Conservation (phyloP, 1,140 invertebrate genomes). For the Elymnias hypermnestra region DNA sequence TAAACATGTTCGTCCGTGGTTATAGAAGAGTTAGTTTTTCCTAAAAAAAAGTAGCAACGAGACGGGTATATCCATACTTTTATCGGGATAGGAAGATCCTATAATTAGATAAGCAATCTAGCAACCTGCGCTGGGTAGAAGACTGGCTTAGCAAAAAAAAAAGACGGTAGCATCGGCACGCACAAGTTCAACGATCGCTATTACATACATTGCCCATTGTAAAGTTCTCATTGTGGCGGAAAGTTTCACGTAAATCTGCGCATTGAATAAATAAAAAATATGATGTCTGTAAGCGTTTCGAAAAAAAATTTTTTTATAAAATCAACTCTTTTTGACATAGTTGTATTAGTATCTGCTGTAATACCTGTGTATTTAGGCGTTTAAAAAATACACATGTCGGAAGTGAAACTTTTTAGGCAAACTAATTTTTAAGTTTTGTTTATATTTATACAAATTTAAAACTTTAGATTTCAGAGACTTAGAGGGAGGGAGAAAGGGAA, state of each 20-base stretch:
- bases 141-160: constrained; percentile 56
- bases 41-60: constrained; percentile 34
- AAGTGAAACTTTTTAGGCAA: too few species aligned
- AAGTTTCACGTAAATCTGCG: constrained; percentile 9
- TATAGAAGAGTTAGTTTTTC: constrained; percentile 4
- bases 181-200: constrained; percentile 46
- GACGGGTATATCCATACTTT: constrained; percentile 20
- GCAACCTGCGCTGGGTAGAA: constrained; percentile 35
- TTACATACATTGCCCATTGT: constrained; percentile 27
- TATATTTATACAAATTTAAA: too few species aligned
- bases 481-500: too few species aligned
- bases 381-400: too few species aligned
- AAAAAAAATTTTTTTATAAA: too few species aligned
- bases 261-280: too few species aligned
- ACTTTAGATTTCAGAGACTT: too few species aligned
- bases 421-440: too few species aligned
- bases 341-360: too few species aligned
- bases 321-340: too few species aligned
- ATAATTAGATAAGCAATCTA: constrained; percentile 61
- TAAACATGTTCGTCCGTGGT: not conserved
- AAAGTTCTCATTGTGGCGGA: constrained; percentile 19
- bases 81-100: constrained; percentile 35
- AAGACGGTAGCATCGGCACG: constrained; percentile 39
- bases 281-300: too few species aligned
- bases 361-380: too few species aligned